These are phyloP conservation scores for Podarcis siculus DNA, from an alignment of 2,797 vertebrate species.

Conservation along the genomic window DNA sequence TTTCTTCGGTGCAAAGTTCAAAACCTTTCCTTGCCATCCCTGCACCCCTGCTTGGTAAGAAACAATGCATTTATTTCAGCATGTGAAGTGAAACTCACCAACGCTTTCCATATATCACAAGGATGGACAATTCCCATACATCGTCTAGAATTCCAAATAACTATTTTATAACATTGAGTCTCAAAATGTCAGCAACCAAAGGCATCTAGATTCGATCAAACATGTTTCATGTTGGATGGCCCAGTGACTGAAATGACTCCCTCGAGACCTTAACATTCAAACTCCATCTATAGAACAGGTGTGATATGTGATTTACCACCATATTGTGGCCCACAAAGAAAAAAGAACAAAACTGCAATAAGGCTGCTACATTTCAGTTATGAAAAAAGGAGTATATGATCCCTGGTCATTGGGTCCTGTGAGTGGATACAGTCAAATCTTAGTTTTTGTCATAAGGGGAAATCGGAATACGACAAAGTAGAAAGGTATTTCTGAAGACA, in stretches of 20 bases:
- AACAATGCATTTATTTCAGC: neutral
- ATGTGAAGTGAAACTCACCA: neutral
- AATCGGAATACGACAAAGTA: neutral
- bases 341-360: neutral
- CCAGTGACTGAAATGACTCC: conserved; percentile 31
- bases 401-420: neutral
- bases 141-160: conserved; percentile 25
- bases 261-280: conserved; percentile 22
- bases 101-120: neutral
- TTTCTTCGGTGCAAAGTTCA: accelerated
- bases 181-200: conserved; percentile 10
- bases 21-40: neutral
- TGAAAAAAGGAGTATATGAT: neutral
- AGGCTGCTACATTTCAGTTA: neutral
- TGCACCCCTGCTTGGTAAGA: neutral
- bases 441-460: too few relatives aligned
- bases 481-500: neutral
- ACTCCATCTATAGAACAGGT: neutral
- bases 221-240: conserved; percentile 10
- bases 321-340: conserved; percentile 24
- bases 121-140: neutral
- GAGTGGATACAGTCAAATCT: neutral
- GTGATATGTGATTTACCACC: conserved; percentile 20
- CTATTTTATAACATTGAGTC: conserved; percentile 36
- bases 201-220: neutral